Conservation (phyloP, 2,888 invertebrate genomes). For the Peribatodes rhomboidaria region DNA sequence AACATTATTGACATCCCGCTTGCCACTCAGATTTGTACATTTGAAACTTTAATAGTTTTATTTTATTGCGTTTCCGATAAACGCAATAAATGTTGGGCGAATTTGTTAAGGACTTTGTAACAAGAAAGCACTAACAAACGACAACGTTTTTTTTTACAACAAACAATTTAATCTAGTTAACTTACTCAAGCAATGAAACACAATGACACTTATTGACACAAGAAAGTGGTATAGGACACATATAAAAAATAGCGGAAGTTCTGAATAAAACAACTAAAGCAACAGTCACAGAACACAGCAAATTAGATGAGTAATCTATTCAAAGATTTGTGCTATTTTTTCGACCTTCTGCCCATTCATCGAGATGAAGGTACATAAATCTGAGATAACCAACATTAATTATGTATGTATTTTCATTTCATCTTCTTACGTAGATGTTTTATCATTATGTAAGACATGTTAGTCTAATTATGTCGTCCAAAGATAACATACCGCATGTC, state of each 20-base stretch:
- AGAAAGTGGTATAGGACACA: no score
- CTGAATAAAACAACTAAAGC: no score
- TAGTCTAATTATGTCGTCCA: neutral
- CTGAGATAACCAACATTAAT: slow-evolving; percentile 9
- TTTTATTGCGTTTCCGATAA: neutral
- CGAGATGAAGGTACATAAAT: neutral
- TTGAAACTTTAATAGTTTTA: neutral
- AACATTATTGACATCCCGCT: slow-evolving; percentile 10
- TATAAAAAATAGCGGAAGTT: no score
- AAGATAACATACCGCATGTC: neutral
- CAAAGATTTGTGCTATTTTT: neutral
- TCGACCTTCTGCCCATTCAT: slow-evolving; percentile 3
- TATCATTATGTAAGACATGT: neutral
- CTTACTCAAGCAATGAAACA: no score
- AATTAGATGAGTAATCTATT: neutral
- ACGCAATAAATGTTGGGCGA: no score
- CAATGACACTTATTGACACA: no score
- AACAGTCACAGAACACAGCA: slow-evolving; percentile 7
- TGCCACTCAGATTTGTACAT: neutral
- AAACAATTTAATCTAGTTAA: no score
- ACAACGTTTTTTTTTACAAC: no score
- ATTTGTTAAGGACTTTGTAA: no score
- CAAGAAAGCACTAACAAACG: no score
- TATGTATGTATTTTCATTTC: neutral
- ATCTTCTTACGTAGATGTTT: neutral